Conservation (phyloP, 2,797 vertebrate species). For the Orestias chungarensis region DNA sequence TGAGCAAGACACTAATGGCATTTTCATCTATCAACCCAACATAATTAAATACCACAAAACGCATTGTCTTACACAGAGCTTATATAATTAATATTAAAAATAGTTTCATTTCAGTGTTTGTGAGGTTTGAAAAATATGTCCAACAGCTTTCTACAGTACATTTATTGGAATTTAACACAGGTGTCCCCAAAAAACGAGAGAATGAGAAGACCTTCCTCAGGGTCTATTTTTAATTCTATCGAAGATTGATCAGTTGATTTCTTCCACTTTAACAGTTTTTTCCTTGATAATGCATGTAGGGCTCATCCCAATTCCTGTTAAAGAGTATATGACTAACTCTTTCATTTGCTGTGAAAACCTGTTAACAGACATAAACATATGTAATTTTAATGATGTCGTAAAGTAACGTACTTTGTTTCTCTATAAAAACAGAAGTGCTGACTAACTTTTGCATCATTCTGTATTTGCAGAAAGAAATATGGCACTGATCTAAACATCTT, state of each 20-base stretch:
- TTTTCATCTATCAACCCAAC: background rate
- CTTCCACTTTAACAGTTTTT: no score
- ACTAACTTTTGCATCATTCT: background rate
- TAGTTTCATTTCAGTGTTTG: background rate
- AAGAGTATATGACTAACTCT: no score
- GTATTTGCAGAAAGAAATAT: conserved; percentile 7
- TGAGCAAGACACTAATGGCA: background rate
- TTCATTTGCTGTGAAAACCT: no score
- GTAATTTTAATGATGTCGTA: background rate
- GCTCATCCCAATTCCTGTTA: no score
- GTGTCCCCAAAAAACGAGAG: no score
- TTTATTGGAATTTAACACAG: no score
- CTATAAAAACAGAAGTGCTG: background rate
- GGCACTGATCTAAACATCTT: conserved; percentile 19
- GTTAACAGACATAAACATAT: no score
- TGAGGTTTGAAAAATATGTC: background rate
- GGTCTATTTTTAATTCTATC: no score
- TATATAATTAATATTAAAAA: background rate
- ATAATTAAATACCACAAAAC: conserved; percentile 8
- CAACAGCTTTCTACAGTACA: no score
- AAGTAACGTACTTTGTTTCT: background rate
- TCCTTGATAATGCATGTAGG: no score
- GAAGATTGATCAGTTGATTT: no score
- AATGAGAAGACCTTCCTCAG: no score
- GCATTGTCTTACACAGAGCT: background rate